Base-by-base conservation (phyloP, 2,888 invertebrate species). In the Agonum fuliginosum region DNA sequence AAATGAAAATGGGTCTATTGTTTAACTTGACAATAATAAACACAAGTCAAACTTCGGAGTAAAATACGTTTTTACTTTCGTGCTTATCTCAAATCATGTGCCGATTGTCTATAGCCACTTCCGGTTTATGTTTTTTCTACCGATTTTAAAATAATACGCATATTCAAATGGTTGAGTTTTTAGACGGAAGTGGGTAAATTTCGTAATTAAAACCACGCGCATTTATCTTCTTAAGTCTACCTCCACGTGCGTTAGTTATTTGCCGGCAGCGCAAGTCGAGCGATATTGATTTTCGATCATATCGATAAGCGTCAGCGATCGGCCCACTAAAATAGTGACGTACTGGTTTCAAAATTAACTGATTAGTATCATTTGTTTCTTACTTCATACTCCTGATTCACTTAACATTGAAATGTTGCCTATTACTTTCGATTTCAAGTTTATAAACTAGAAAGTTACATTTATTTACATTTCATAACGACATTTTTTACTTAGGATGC, bases 391-490 rank as follows among this genome's bases (percentile, higher is more conserved):
- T 37, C 37, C 48, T 73, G 27, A 73, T 58, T 73, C 62, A 22
- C 22, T 73, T 73, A 73, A 73, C 73, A 73, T 73, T 73, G 73
- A 73, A 73, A 73, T 62, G 43, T 27, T 54, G 14, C 22, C 27
- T 22, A 72, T 73, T 73, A 73, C 73, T 73, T 73, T 73, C 73
- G 73, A 62, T 73, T 73, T 73, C 73, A 73, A 73, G 73, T 73
- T 73, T 73, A 73, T 73, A 41, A 41, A 41, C 73, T 73, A 73
- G 73, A 73, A 73, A 73, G 73, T 62, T 62, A 62, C 41, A 62
- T 58, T 58, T 58, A 73, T 73, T 73, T 73, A 73, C 43, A 73
- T 73, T 73, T 73, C 54, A 73, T 73, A 34, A 73, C 43, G 37
- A 20, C 19, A 48, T 24, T 4, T 34, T 54, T 54, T 43, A 37